A percentile compares a stretch with the other conserved stretches of the same genome.
These are phyloP conservation scores for Phrixothrix hirtus DNA, from an alignment of 2,888 invertebrate species.

Conservation along the genomic window DNA sequence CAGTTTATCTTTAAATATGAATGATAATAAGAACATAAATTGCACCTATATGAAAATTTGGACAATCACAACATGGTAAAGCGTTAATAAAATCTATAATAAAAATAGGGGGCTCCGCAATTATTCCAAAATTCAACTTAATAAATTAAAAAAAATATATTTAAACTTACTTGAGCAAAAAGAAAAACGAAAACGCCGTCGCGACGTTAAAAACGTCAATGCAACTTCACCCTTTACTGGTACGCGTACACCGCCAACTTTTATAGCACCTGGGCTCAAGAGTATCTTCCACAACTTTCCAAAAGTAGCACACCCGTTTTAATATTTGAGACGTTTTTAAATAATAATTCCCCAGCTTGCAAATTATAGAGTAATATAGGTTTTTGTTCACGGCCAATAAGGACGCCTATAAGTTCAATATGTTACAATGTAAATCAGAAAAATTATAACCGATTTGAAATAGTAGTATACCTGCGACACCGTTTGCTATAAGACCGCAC, in stretches of 20 bases:
- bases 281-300: constrained; percentile 3
- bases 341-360: constrained; percentile 11
- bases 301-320: constrained; percentile 5
- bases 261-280: constrained; percentile 8
- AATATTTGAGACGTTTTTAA: constrained; percentile 4
- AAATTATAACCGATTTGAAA: no score
- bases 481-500: constrained; percentile 31
- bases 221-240: constrained; percentile 8
- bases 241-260: constrained; percentile 13
- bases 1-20: no score
- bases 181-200: constrained; percentile 7
- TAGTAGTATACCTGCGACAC: constrained; percentile 35
- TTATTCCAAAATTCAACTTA: not conserved
- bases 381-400: not conserved
- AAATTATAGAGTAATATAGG: not conserved
- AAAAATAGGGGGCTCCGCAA: no score
- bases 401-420: constrained; percentile 4
- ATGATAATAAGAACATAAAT: no score
- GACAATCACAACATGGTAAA: no score
- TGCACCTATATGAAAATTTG: no score
- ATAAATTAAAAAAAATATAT: not conserved
- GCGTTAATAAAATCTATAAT: no score
- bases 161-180: constrained; percentile 7
- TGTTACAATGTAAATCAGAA: no score
- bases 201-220: constrained; percentile 11